Conservation (phyloP, 2,797 vertebrate species). For the Eleutherodactylus coqui region DNA sequence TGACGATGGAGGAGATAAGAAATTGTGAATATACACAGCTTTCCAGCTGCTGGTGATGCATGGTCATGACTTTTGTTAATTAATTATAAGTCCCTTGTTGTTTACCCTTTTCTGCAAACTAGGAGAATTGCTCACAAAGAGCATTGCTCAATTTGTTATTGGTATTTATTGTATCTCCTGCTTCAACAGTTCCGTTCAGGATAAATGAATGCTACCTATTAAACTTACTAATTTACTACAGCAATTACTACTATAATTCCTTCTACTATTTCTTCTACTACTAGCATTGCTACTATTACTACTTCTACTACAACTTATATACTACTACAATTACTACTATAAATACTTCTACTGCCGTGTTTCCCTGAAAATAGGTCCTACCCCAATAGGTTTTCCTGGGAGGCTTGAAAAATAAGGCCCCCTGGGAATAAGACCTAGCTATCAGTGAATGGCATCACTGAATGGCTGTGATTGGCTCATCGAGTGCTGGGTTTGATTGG, state of each 20-base stretch:
- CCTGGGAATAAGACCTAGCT: too few relatives aligned
- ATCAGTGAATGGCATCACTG: too few relatives aligned
- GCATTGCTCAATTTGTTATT: neutral
- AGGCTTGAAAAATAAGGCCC: too few relatives aligned
- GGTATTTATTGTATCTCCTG: neutral
- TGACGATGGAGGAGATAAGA: slow-evolving; percentile 50
- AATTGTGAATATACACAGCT: slow-evolving; percentile 25
- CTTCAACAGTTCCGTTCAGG: neutral
- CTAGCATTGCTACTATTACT: neutral
- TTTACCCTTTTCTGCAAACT: slow-evolving; percentile 14
- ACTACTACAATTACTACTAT: neutral
- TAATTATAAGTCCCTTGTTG: slow-evolving; percentile 41
- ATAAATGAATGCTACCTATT: neutral
- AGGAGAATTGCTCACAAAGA: neutral
- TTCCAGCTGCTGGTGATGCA: slow-evolving; percentile 49
- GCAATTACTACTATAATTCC: too few relatives aligned
- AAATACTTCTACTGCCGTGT: too few relatives aligned
- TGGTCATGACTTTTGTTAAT: slow-evolving; percentile 55
- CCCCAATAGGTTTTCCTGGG: too few relatives aligned
- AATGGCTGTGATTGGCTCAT: too few relatives aligned
- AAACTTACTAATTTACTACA: neutral
- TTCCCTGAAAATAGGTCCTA: too few relatives aligned
- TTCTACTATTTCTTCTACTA: neutral
- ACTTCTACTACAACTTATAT: neutral
- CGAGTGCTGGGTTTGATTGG: too few relatives aligned